phyloP scores from a whole-genome alignment of 2,113 vertebrate genomes.

The Redunca redunca region DNA sequence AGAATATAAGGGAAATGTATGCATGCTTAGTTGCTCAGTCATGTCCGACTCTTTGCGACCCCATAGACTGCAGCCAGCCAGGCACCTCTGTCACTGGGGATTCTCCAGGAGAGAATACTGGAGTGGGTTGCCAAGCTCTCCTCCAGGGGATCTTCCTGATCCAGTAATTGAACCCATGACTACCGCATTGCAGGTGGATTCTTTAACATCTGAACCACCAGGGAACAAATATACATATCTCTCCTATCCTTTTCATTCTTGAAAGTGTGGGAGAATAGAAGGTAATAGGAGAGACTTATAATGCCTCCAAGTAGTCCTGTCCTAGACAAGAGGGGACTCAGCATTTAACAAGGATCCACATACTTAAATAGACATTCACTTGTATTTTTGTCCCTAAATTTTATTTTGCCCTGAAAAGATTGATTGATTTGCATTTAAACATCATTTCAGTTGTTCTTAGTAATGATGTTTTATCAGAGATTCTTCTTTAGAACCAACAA shows the following conservation, averaged over 20 bases:
- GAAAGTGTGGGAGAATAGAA: not conserved
- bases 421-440: not conserved
- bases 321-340: not conserved
- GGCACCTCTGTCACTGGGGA: not conserved
- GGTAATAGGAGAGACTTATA: not conserved
- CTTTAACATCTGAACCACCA: not conserved
- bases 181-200: not conserved
- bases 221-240: not conserved
- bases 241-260: not conserved
- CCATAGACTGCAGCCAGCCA: not conserved
- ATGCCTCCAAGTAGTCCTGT: not conserved
- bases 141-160: not conserved
- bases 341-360: not conserved
- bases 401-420: not conserved
- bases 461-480: not conserved
- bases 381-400: not conserved
- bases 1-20: not conserved
- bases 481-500: not conserved
- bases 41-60: rapidly evolving
- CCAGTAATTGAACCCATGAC: not conserved
- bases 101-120: not conserved
- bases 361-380: not conserved
- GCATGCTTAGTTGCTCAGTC: not conserved
- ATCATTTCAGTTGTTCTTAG: not conserved
- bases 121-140: not conserved